Evolutionary conservation across 2,888 invertebrate species (phyloP), one percentile per base, ranked within the genome.

Genomic region (Thera obeliscata): DNA sequence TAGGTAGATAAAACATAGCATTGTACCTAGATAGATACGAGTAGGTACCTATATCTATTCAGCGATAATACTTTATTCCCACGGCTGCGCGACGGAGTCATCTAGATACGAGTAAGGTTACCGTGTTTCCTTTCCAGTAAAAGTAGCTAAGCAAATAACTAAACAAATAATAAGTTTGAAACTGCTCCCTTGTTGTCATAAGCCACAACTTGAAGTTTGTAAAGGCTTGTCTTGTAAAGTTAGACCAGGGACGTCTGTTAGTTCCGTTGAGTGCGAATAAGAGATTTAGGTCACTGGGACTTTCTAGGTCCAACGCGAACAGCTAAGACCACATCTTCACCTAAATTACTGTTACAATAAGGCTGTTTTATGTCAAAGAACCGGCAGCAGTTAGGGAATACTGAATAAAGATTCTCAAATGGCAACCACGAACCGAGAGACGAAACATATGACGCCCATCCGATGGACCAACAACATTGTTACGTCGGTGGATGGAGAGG

Each of bases 111-210:
- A 33, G 33, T 5, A 46, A 52, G 33, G 52, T 52, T 50, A 50
- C 50, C 8, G 50, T 22, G 50, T 50, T 50, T 22, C 50, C 50
- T 9, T 50, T 22, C 6, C 50, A 50, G 50, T 50, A 22, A 6
- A 50, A 6, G 52, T 33, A 52, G 22, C 2, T 52, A 52, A 52
- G 33, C 33, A 52, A 7, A 52, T 50, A 50, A 22, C 8, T 52
- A 52, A 52, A 33, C 9, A 52, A 52, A 52, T 52, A 52, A 22
- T 52, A 33, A 41, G 56, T 56, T 41, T 8, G 38, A 56, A 56
- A 38, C 38, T n/a, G 35, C 41, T n/a, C 41, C 0, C 22, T 6
- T 56, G 56, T 56, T 56, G 56, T 38, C 56, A 22, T 41, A 56
- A 22, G 56, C 41, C 41, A 12, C 11, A 56, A 56, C 56, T 56